A percentile compares a stretch with the other conserved stretches of the same genome.
These are phyloP conservation scores for Perognathus longimembris DNA, from an alignment of 2,113 vertebrate species.

Conservation along the genomic window DNA sequence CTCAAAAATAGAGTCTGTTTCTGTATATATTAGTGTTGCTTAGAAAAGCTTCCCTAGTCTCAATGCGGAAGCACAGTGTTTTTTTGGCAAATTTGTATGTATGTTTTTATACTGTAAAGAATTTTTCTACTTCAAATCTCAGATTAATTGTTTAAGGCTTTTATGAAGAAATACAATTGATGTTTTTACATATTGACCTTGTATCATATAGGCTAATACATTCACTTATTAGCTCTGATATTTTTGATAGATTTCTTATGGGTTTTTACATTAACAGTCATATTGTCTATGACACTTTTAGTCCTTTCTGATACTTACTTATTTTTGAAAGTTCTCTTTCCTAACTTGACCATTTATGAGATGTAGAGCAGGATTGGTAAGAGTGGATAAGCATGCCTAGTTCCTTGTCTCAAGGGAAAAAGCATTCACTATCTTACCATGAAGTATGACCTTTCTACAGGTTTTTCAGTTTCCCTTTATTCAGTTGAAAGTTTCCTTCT, in stretches of 20 bases:
- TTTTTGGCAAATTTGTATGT: not conserved
- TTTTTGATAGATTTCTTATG: not conserved
- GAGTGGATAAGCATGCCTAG: not conserved
- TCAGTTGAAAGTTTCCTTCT: not conserved
- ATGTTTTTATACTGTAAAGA: not conserved
- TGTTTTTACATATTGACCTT: not conserved
- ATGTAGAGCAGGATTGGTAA: not conserved
- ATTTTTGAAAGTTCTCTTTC: not conserved
- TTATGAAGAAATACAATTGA: not conserved
- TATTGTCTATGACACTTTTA: not conserved
- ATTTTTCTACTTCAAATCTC: not conserved
- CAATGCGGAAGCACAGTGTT: not conserved
- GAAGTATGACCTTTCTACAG: not conserved
- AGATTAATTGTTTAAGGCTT: constrained; percentile 4
- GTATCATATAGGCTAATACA: not conserved
- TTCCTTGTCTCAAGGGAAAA: not conserved
- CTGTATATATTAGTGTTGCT: constrained; percentile 9
- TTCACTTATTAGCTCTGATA: not conserved
- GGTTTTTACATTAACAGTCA: not conserved
- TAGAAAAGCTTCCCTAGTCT: not conserved
- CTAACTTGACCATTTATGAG: not conserved
- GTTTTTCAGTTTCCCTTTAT: not conserved
- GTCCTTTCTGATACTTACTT: not conserved
- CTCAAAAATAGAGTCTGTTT: not conserved
- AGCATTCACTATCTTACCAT: not conserved